Evolutionary conservation across 2,888 invertebrate genomes (phyloP).

Genomic region (Melikaiella ostensackeni): DNA sequence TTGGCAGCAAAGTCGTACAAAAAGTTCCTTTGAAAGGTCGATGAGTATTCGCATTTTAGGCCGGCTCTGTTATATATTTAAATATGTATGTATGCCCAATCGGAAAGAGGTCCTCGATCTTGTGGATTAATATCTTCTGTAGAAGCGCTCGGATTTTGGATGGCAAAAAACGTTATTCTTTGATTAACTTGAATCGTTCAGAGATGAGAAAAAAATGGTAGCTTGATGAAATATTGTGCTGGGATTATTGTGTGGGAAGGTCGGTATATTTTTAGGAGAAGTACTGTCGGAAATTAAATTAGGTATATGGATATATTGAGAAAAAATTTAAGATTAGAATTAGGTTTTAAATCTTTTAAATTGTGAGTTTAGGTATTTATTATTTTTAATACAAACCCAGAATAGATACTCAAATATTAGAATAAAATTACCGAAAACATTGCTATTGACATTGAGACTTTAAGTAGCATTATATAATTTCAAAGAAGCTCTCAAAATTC

Average conservation of each 20-base stretch:
- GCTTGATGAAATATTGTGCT: background rate
- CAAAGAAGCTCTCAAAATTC: too few species aligned
- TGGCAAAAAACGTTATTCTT: background rate
- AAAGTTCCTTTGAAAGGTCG: constrained; percentile 36
- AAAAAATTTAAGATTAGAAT: too few species aligned
- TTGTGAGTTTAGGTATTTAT: background rate
- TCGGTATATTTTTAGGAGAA: background rate
- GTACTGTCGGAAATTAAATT: background rate
- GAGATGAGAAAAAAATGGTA: background rate
- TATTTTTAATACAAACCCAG: too few species aligned
- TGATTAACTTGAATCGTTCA: background rate
- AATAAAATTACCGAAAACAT: too few species aligned
- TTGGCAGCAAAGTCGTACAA: constrained; percentile 26
- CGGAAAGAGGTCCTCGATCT: constrained; percentile 29
- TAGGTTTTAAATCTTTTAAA: too few species aligned
- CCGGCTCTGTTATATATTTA: background rate
- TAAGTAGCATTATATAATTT: too few species aligned
- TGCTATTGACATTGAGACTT: too few species aligned
- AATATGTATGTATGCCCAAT: constrained; percentile 6
- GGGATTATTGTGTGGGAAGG: background rate
- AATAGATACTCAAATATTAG: too few species aligned
- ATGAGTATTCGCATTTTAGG: constrained; percentile 23
- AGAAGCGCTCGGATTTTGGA: background rate
- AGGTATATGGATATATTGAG: too few species aligned
- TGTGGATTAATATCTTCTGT: background rate